phyloP scores from a whole-genome alignment of 2,888 invertebrate genomes.

The Slavum lentiscoides region DNA sequence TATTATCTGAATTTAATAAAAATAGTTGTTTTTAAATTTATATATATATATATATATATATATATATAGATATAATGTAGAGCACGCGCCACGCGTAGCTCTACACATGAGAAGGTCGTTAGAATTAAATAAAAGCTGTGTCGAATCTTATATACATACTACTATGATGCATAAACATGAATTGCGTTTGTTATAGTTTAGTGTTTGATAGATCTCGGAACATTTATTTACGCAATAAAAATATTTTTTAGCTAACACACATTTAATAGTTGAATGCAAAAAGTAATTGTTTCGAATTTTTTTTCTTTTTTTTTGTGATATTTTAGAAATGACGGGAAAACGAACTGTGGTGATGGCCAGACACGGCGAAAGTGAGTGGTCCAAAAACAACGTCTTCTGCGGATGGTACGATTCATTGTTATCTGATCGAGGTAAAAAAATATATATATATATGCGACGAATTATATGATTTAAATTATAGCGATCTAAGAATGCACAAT shows the following conservation, averaged over 20 bases:
- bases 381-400: slow-evolving; percentile 67
- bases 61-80: neutral
- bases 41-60: neutral
- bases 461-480: neutral
- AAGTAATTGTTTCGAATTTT: neutral
- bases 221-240: neutral
- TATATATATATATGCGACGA: neutral
- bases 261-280: neutral
- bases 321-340: slow-evolving; percentile 55
- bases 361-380: slow-evolving; percentile 71
- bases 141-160: neutral
- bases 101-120: neutral
- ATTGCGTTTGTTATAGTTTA: neutral
- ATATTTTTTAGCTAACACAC: neutral
- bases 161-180: neutral
- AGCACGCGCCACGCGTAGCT: slow-evolving; percentile 5
- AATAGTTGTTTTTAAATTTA: slow-evolving; percentile 24
- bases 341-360: slow-evolving; percentile 65
- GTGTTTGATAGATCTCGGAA: neutral
- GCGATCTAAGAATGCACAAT: neutral
- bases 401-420: slow-evolving; percentile 69
- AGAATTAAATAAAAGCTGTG: slow-evolving; percentile 25
- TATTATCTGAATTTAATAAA: slow-evolving; percentile 29
- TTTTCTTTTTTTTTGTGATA: too few species aligned
- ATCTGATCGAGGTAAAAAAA: slow-evolving; percentile 59